phyloP scores from a whole-genome alignment of 2,888 invertebrate species.

The Drosophila mimica region DNA sequence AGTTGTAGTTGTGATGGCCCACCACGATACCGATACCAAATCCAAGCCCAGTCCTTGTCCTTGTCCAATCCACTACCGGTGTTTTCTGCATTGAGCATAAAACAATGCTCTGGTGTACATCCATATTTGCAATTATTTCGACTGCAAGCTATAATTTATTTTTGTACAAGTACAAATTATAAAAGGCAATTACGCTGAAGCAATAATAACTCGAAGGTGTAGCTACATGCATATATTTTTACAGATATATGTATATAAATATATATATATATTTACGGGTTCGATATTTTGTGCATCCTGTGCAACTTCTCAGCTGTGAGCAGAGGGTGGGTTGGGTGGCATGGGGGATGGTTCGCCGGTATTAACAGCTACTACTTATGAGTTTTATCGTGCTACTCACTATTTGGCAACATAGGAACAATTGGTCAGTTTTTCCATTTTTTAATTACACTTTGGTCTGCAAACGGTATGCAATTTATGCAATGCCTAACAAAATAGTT shows the following conservation, averaged over 20 bases:
- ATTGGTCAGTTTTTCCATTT: neutral
- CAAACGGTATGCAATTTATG: neutral
- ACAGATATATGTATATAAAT: conserved; percentile 8
- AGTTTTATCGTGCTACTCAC: neutral
- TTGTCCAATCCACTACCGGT: conserved; percentile 55
- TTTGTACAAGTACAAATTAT: conserved; percentile 12
- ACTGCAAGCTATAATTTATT: neutral
- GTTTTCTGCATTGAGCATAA: conserved; percentile 41
- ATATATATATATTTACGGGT: neutral
- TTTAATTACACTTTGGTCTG: neutral
- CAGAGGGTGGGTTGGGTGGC: neutral
- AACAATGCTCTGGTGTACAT: conserved; percentile 4
- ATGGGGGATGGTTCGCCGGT: conserved; percentile 1
- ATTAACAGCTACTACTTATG: neutral
- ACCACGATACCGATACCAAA: conserved; percentile 40
- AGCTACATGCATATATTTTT: neutral
- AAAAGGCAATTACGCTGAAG: conserved; percentile 14
- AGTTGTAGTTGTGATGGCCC: conserved; percentile 38
- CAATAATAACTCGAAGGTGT: neutral
- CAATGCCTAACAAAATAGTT: neutral
- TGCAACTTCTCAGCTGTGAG: conserved; percentile 45
- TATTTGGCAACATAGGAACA: neutral
- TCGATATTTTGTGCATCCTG: conserved; percentile 61
- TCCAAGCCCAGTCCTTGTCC: conserved; percentile 38
- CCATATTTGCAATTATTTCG: neutral